Evolutionary conservation across 2,797 vertebrate species (phyloP).

Genomic region (Aldrovandia affinis): DNA sequence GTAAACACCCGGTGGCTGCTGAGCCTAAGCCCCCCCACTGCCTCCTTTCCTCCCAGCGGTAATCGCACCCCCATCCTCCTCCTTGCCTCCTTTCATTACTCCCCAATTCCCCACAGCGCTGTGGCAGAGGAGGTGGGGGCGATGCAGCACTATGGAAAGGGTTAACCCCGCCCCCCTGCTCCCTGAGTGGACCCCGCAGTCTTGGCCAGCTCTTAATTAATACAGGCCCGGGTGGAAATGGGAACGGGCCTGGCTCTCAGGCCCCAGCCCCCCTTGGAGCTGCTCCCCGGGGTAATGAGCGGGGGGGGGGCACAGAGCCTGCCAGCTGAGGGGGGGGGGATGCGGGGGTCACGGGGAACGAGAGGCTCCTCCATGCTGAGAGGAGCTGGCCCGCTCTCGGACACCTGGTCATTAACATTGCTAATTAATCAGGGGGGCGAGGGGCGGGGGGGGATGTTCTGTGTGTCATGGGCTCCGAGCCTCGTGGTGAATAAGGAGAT

Average conservation of each 20-base stretch:
- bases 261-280: conserved; percentile 74
- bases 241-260: conserved; percentile 79
- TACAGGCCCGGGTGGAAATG: conserved; percentile 79
- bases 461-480: conserved; percentile 75
- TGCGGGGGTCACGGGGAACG: conserved; percentile 84
- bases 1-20: too few species aligned
- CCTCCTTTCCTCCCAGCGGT: not conserved
- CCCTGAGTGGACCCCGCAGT: conserved; percentile 60
- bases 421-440: conserved; percentile 96
- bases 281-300: conserved; percentile 83
- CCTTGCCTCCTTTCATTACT: not conserved
- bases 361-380: conserved; percentile 86
- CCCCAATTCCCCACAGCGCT: not conserved
- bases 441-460: conserved; percentile 58
- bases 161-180: conserved; percentile 40
- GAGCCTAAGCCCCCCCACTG: too few species aligned
- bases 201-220: conserved; percentile 87
- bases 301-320: conserved; percentile 77
- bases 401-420: conserved; percentile 99
- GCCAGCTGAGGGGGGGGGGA: conserved; percentile 80
- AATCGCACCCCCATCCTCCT: not conserved
- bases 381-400: conserved; percentile 94
- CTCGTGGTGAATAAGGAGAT: conserved; percentile 84
- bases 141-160: conserved; percentile 37
- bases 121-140: not conserved